A percentile compares a stretch with the other conserved stretches of the same genome.
phyloP scores from a whole-genome alignment of 92 coral and sea anemone genomes.

The Hydrozoanthus gracilis region DNA sequence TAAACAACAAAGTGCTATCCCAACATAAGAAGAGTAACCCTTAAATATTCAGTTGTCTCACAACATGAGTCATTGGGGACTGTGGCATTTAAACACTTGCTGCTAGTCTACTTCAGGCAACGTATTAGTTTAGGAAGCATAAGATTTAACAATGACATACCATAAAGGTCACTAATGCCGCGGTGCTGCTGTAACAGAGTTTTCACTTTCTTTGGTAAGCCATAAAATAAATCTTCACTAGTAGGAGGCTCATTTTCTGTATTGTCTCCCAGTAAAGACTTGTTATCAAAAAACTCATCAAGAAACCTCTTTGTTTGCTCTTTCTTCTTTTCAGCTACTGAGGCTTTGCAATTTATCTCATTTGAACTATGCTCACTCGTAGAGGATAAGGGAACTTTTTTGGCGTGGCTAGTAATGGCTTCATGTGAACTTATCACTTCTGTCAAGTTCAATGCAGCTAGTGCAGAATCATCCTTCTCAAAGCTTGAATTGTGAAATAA shows the following conservation, averaged over 20 bases:
- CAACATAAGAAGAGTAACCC: too few relatives aligned
- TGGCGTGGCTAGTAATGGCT: slow-evolving; percentile 6
- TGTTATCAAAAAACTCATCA: neutral
- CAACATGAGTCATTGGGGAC: too few relatives aligned
- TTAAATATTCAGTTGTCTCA: too few relatives aligned
- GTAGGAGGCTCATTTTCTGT: neutral
- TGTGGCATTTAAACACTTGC: too few relatives aligned
- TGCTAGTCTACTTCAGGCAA: neutral
- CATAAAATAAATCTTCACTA: slow-evolving; percentile 69
- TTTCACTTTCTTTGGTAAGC: slow-evolving; percentile 81
- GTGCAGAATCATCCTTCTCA: slow-evolving; percentile 71
- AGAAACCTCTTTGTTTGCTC: neutral
- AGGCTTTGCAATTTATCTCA: neutral
- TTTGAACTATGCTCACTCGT: slow-evolving; percentile 8
- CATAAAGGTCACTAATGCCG: slow-evolving; percentile 90
- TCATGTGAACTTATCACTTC: slow-evolving; percentile 63
- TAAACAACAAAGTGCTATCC: too few relatives aligned
- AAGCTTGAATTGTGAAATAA: slow-evolving; percentile 55
- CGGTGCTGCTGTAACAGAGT: slow-evolving; percentile 72
- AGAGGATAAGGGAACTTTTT: neutral
- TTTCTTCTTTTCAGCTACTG: neutral
- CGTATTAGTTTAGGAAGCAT: neutral
- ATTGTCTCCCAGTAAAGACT: neutral
- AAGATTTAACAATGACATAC: slow-evolving; percentile 53
- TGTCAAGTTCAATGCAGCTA: slow-evolving; percentile 84